Evolutionary conservation across 1,140 invertebrate species (phyloP).

Genomic region (Anastrepha obliqua): DNA sequence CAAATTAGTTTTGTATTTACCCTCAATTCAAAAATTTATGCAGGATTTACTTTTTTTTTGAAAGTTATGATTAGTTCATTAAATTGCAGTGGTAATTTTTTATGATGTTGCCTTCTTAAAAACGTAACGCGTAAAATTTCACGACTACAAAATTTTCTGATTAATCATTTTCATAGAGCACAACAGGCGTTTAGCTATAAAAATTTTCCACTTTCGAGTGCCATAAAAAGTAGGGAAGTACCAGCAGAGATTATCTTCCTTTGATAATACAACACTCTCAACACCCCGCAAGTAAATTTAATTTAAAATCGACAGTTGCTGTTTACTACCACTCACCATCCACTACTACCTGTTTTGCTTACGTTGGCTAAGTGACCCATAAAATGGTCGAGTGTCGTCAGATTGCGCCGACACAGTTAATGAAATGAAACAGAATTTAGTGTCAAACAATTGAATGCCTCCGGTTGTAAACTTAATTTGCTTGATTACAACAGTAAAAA

Average conservation of each 20-base stretch:
- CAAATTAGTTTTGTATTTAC: no score
- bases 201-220: no score
- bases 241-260: neutral
- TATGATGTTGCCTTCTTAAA: no score
- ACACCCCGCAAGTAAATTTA: neutral
- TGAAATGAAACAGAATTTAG: neutral
- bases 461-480: constrained; percentile 50
- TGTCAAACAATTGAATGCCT: constrained; percentile 45
- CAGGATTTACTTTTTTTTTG: no score
- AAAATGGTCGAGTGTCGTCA: neutral
- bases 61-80: no score
- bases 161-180: no score
- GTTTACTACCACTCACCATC: neutral
- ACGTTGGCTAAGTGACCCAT: neutral
- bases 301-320: neutral
- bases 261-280: neutral
- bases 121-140: no score
- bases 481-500: constrained; percentile 42
- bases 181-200: no score
- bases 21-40: no score
- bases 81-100: no score
- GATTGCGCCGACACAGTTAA: neutral
- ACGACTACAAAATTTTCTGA: no score
- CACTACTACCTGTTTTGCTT: neutral
- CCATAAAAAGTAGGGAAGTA: no score